Conservation (phyloP, 1,140 invertebrate species). For the Proctacanthus coquilletti region DNA sequence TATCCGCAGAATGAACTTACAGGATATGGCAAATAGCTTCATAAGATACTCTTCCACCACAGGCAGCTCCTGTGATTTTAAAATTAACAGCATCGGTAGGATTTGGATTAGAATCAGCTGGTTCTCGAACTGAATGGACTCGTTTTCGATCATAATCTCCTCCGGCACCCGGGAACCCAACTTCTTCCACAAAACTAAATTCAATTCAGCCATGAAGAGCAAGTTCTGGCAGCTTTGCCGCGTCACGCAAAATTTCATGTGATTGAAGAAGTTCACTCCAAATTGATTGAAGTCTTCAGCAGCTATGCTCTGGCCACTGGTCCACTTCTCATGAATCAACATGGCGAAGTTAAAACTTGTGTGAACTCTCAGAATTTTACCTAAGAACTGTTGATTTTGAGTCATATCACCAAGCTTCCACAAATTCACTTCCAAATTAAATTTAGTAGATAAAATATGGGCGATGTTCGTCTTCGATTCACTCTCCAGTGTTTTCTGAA, state of each 20-base stretch:
- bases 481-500: constrained; percentile 21
- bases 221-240: constrained; percentile 19
- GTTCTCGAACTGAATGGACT: constrained; percentile 31
- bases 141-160: constrained; percentile 24
- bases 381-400: constrained; percentile 16
- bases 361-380: constrained; percentile 15
- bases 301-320: constrained; percentile 12
- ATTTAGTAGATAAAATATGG: constrained; percentile 14
- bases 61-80: constrained; percentile 26
- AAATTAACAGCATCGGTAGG: constrained; percentile 38
- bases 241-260: constrained; percentile 35
- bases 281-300: constrained; percentile 22
- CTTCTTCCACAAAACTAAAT: constrained; percentile 27
- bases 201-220: constrained; percentile 26
- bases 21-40: constrained; percentile 43
- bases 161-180: constrained; percentile 17
- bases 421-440: constrained; percentile 18
- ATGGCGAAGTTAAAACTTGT: constrained; percentile 17
- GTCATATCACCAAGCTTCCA: constrained; percentile 26
- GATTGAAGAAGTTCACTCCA: constrained; percentile 29
- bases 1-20: constrained; percentile 42
- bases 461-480: constrained; percentile 19
- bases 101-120: constrained; percentile 42
- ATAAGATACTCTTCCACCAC: constrained; percentile 39
- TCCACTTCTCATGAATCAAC: constrained; percentile 20